A percentile compares a stretch with the other conserved stretches of the same genome.
Evolutionary conservation across 2,113 vertebrate genomes (phyloP).

Genomic region (Malurus alboscapulatus): DNA sequence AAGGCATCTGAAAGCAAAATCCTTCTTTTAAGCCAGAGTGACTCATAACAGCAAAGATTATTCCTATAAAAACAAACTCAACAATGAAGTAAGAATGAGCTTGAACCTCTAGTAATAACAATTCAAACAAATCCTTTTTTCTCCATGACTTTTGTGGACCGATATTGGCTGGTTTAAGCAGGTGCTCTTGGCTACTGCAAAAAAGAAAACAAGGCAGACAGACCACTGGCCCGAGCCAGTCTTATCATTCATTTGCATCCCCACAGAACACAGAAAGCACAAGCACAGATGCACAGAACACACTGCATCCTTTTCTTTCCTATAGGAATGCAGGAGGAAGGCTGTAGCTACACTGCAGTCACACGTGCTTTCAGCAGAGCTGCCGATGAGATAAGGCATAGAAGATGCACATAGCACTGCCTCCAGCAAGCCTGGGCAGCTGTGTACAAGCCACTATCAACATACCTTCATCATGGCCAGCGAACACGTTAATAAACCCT

Average conservation of each 20-base stretch:
- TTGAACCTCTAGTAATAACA: not conserved
- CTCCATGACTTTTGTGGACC: not conserved
- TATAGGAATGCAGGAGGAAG: not conserved
- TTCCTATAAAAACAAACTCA: slow-evolving; percentile 45
- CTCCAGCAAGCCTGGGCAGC: not conserved
- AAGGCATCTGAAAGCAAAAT: slow-evolving; percentile 41
- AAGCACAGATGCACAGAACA: not conserved
- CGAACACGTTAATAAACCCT: accelerated
- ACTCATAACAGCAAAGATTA: slow-evolving; percentile 28
- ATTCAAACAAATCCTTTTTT: not conserved
- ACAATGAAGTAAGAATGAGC: not conserved
- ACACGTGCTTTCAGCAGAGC: not conserved
- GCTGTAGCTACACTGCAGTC: not conserved
- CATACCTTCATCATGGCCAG: accelerated
- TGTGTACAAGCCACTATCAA: accelerated
- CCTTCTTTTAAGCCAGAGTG: slow-evolving; percentile 40
- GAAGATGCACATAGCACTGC: not conserved
- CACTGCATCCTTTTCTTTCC: not conserved
- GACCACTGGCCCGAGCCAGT: not conserved
- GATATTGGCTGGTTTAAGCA: not conserved
- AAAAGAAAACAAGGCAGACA: not conserved
- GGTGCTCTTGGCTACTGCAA: not conserved
- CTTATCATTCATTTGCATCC: not conserved
- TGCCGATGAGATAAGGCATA: not conserved
- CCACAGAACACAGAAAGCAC: not conserved